These are phyloP conservation scores for Chrysogorgia sp. DNA, from an alignment of 92 coral and sea anemone species.

Conservation along the genomic window DNA sequence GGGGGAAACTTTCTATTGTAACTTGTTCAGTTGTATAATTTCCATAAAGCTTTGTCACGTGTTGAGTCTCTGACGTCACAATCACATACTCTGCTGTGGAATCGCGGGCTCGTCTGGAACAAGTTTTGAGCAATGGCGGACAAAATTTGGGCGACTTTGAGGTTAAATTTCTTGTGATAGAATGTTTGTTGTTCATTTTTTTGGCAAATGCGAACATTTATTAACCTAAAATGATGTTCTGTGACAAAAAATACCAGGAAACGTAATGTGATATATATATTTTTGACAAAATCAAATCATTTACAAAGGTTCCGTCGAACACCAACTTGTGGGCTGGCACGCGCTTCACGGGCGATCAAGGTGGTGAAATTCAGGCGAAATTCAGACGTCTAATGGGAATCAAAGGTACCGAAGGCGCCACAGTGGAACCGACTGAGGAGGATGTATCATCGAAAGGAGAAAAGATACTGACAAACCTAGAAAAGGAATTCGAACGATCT, in stretches of 20 bases:
- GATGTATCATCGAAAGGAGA: constrained; percentile 56
- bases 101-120: too few species aligned
- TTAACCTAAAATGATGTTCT: neutral
- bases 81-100: too few species aligned
- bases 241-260: neutral
- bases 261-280: neutral
- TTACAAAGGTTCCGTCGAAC: constrained; percentile 48
- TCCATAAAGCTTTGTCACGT: too few species aligned
- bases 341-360: constrained; percentile 83
- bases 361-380: constrained; percentile 97
- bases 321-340: constrained; percentile 76
- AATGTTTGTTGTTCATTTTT: too few species aligned
- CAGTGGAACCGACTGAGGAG: constrained; percentile 35
- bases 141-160: too few species aligned
- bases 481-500: constrained; percentile 93
- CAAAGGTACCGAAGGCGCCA: constrained; percentile 57
- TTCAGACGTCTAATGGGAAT: constrained; percentile 98
- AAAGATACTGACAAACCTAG: constrained; percentile 78
- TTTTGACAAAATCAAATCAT: too few species aligned
- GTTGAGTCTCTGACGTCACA: too few species aligned
- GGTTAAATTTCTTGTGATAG: too few species aligned
- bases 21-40: too few species aligned
- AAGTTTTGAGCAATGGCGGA: too few species aligned
- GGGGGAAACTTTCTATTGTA: too few species aligned
- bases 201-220: too few species aligned